Evolutionary conservation across 2,888 invertebrate genomes (phyloP), one percentile per base, ranked within the genome.

Genomic region (Phengaris arion): DNA sequence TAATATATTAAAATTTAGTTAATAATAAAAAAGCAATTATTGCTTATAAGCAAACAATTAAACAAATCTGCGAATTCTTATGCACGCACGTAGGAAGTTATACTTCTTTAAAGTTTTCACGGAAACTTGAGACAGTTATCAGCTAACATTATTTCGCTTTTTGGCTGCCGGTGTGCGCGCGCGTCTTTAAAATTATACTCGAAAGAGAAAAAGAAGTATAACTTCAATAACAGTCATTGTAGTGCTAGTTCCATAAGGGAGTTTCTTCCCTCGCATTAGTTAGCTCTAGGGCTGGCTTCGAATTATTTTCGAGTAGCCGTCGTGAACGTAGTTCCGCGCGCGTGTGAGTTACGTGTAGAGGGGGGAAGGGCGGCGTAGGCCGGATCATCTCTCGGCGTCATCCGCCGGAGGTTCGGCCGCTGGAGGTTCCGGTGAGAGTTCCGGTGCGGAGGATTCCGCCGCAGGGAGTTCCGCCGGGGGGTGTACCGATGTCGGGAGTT

Each of bases 401-500:
- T 72, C 51, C 70, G 12, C 64, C 55, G 59, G 74, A 45, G 59
- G 75, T 45, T 10, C 46, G 75, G 57, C 35, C 52, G n/a, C 68
- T 15, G 72, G 35, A 46, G 78, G 57, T 76, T 51, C 76, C 74
- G 74, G 10, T 35, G 57, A 70, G 64, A 57, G 74, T 15, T 13
- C 48, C 74, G 59, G 15, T 22, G 59, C 72, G 15, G 74, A 9
- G 55, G 78, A 46, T 74, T 51, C 76, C 70, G 70, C 3, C 74
- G 10, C 70, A 46, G 57, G 74, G 51, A 52, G 74, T 51, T 10
- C 59, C 22, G 22, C 68, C 69, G 12, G 59, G 51, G 22, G 22
- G 22, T 12, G 64, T 64, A 15, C 64, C 64, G 45, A 6, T 35
- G 35, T 12, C 7, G 59, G 84, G 81, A 87, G 82, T 76, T 77